phyloP scores from a whole-genome alignment of 2,113 vertebrate species.

The Danionella cerebrum region DNA sequence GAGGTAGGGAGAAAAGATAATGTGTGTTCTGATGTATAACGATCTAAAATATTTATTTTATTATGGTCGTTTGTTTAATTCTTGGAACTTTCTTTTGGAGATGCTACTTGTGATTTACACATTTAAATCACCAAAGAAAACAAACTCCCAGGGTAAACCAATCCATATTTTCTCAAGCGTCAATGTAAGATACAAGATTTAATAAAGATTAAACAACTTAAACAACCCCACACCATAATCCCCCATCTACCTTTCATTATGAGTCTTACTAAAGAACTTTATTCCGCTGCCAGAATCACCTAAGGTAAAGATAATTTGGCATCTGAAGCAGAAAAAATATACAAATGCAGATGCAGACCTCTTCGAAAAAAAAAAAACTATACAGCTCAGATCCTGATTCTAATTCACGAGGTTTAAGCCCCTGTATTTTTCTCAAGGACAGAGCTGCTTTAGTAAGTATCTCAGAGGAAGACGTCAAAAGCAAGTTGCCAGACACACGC shows the following conservation, averaged over 20 bases:
- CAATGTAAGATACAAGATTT: no score
- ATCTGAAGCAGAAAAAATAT: not conserved
- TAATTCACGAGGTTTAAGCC: not conserved
- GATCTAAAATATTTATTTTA: slow-evolving; percentile 21
- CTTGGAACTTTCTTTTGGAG: no score
- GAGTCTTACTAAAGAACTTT: no score
- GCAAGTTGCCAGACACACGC: not conserved
- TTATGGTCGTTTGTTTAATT: no score
- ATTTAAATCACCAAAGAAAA: no score
- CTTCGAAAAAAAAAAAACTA: not conserved
- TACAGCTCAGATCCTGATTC: not conserved
- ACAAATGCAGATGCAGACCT: slow-evolving; percentile 4
- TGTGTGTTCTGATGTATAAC: not conserved
- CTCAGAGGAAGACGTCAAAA: not conserved
- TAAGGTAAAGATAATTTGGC: not conserved
- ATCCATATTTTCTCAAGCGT: no score
- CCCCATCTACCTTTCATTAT: no score
- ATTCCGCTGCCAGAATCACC: not conserved
- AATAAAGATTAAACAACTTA: no score
- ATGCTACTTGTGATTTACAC: no score
- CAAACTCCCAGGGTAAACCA: no score
- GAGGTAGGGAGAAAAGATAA: not conserved
- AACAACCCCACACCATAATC: no score
- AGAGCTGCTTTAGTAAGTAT: not conserved
- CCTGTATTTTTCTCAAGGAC: not conserved